Conservation (phyloP, 2,888 invertebrate species). For the Darwinula stevensoni region DNA sequence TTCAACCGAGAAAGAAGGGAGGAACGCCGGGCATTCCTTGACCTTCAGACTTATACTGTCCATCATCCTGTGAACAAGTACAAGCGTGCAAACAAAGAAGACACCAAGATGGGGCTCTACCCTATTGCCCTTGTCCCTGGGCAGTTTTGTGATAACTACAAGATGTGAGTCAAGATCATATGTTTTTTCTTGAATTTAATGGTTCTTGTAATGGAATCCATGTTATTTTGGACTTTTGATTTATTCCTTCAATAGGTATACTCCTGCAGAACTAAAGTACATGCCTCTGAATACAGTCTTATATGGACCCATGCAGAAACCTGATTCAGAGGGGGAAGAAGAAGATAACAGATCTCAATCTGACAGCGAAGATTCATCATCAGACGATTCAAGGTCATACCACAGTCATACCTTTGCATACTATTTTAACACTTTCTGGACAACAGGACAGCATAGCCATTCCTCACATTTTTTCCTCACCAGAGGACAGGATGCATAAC, state of each 20-base stretch:
- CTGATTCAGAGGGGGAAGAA: too few species aligned
- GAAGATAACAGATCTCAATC: too few species aligned
- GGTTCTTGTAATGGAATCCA: too few species aligned
- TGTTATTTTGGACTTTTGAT: too few species aligned
- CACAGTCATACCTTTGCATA: too few species aligned
- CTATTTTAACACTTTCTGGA: too few species aligned
- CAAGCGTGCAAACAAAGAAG: conserved; percentile 5
- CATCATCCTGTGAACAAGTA: conserved; percentile 29
- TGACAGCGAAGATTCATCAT: too few species aligned
- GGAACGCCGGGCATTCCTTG: conserved; percentile 50
- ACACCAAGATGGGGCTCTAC: conserved; percentile 29
- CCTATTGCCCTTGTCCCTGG: conserved; percentile 82
- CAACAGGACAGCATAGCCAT: too few species aligned
- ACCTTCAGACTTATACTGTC: conserved; percentile 66
- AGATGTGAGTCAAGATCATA: conserved; percentile 19
- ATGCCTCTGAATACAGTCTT: conserved; percentile 74
- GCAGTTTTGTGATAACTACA: conserved; percentile 72
- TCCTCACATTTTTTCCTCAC: too few species aligned
- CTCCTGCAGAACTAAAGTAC: conserved; percentile 55
- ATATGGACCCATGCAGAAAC: conserved; percentile 27
- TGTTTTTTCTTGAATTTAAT: conserved; percentile 7
- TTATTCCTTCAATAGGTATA: conserved; percentile 29
- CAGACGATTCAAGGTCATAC: too few species aligned
- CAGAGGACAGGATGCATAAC: too few species aligned
- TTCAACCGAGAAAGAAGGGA: conserved; percentile 42